phyloP scores from a whole-genome alignment of 1,140 invertebrate genomes.

The Gerris buenoi region DNA sequence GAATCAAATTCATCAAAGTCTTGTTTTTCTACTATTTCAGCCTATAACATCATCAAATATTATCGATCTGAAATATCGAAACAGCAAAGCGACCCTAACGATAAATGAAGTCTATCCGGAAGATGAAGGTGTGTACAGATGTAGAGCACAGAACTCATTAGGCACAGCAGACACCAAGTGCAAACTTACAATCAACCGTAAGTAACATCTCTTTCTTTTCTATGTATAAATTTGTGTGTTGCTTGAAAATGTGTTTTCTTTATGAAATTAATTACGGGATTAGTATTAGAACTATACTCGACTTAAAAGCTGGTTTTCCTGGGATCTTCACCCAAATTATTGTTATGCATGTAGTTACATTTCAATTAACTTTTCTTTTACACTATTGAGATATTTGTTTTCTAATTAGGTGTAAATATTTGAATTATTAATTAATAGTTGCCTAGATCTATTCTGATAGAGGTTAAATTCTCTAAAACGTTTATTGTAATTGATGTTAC shows the following conservation, averaged over 20 bases:
- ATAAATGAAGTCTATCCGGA: constrained; percentile 88
- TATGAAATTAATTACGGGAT: no score
- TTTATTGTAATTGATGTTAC: neutral
- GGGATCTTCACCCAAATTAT: no score
- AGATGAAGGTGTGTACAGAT: constrained; percentile 77
- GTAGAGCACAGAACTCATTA: constrained; percentile 79
- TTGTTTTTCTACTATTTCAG: constrained; percentile 23
- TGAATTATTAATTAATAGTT: neutral
- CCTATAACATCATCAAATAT: constrained; percentile 61
- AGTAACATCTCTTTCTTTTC: constrained; percentile 28
- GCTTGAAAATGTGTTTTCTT: no score
- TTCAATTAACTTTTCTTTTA: no score
- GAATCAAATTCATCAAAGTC: no score
- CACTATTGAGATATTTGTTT: no score
- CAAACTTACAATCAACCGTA: constrained; percentile 68
- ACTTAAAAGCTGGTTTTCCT: no score
- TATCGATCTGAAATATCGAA: constrained; percentile 80
- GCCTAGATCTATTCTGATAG: neutral
- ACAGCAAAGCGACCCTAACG: constrained; percentile 63
- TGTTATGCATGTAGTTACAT: no score
- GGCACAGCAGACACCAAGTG: constrained; percentile 67
- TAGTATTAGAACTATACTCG: no score
- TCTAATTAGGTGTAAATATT: no score
- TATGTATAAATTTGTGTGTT: neutral
- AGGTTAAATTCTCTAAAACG: neutral